Base-by-base conservation (phyloP, 2,113 vertebrate genomes). In the Saimiri boliviensis region DNA sequence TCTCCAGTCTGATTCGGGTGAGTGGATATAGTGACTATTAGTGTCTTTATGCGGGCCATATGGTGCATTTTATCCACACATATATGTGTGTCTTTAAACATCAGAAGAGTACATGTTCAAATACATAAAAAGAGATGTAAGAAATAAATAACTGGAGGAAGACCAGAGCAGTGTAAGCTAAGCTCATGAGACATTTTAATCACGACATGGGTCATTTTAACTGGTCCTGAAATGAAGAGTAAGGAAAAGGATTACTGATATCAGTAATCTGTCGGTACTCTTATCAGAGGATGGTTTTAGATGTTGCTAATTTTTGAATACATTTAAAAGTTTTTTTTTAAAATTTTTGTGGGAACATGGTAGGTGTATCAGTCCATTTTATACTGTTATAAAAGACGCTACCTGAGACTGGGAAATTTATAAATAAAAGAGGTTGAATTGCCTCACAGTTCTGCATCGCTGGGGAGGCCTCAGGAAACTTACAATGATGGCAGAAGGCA, bases 11-110 rank as follows among this genome's bases (percentile, higher is more conserved):
- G 40, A 37, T 35, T 47, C 42, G 37, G 66, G 70, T 58, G 70
- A 30, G 6, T 35, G 60, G 21, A 20, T 4, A 19, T 1, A 20
- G n/a, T 27, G 45, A 8, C 42, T 32, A 0, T 52, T 19, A 10
- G 66, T 27, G 21, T 60, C 40, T 45, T 8, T 45, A 0, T 27
- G 25, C 60, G 74, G 40, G 47, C 52, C 3, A 0, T 16, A 2
- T 0, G 5, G 19, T 70, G 32, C 16, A 13, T 71, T 80, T 79
- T 25, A 14, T 25, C 13, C 25, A 14, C 6, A 74, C 37, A 35
- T 14, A 0, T 1, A 2, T 77, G 81, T 30, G 19, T 63, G 37
- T 42, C 21, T 86, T 60, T 76, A 94, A 70, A n/a, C 35, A 21
- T 25, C 80, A 7, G 54, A 70, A 76, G 37, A 49, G n/a, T 25